Base-by-base conservation (phyloP, 2,888 invertebrate genomes). In the Epirrita christyi region DNA sequence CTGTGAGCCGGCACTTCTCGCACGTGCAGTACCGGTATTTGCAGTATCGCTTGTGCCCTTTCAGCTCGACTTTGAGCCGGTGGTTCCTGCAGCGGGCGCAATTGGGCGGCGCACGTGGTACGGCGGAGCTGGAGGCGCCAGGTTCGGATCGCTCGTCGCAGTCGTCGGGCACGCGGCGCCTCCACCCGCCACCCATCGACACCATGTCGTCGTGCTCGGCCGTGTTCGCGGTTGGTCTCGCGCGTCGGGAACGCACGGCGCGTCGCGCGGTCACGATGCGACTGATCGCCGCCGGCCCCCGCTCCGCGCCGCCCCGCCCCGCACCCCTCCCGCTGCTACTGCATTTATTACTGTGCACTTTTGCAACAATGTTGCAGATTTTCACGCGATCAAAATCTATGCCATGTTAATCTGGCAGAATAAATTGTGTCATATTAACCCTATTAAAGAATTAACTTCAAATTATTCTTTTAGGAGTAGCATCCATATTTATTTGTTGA, bases 31-130 rank as follows among this genome's bases (percentile, higher is more conserved):
- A 93, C 64, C 97, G 95, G 88, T 93, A 98, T 76, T 95, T 94
- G 93, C 98, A 98, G 88, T 97, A 97, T 29, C 97, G 94, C 85
- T 98, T 98, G 92, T 98, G 98, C 11, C 97, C 98, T 86, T 97
- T 97, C 65, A 98, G 93, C 84, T 95, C 95, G 68, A 97, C 95
- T 83, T 97, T 97, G 77, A 97, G 93, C n/a, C 96, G 94, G 87
- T 98, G 98, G 92, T 98, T 98, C 60, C 97, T 94, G 86, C 98
- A 98, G 28, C 98, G 95, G 42, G 97, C 97, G 86, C 98, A 98
- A 88, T 97, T 98, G 13, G 98, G 98, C 6, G 97, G 97, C 63
- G 97, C 96, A 58, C 97, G 94, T 11, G 96, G 95, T 44, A 93
- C 93, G 55, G 92, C 86, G 53, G 94, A 93, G 82, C 94, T 88